These are phyloP conservation scores for Sphaerophoria rueppellii DNA, from an alignment of 2,888 invertebrate genomes.

Conservation along the genomic window DNA sequence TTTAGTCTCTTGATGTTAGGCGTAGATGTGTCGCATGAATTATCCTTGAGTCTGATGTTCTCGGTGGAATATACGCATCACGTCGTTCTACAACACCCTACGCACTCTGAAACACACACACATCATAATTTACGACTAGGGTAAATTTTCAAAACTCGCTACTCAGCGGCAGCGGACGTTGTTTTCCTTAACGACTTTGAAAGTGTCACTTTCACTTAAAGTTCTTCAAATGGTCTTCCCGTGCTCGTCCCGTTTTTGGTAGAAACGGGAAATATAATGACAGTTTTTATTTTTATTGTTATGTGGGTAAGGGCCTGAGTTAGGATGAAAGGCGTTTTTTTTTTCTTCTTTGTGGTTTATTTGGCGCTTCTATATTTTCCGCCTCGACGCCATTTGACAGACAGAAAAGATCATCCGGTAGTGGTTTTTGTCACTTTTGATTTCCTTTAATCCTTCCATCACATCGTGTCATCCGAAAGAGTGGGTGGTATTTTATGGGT, in stretches of 20 bases:
- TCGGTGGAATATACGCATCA: constrained; percentile 9
- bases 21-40: constrained; percentile 57
- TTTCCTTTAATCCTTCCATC: constrained; percentile 58
- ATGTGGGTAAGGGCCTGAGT: not conserved
- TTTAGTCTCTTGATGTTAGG: constrained; percentile 57
- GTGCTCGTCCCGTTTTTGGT: constrained; percentile 33
- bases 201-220: constrained; percentile 70
- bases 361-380: constrained; percentile 32
- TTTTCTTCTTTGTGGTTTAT: constrained; percentile 11
- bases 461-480: not conserved
- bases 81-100: constrained; percentile 12
- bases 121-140: constrained; percentile 11
- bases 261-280: constrained; percentile 57
- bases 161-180: constrained; percentile 9
- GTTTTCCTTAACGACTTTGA: constrained; percentile 61
- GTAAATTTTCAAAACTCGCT: not conserved
- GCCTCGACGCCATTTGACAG: constrained; percentile 69
- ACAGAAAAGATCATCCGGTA: constrained; percentile 43
- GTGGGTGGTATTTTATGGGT: constrained; percentile 31
- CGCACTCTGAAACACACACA: constrained; percentile 16
- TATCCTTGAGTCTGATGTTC: constrained; percentile 61
- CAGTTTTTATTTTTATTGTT: constrained; percentile 56
- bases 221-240: constrained; percentile 31
- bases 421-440: constrained; percentile 60
- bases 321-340: constrained; percentile 62